Percentiles rank a stretch among this genome's conserved stretches.
phyloP scores from a whole-genome alignment of 2,797 vertebrate species.

The Strix occidentalis region DNA sequence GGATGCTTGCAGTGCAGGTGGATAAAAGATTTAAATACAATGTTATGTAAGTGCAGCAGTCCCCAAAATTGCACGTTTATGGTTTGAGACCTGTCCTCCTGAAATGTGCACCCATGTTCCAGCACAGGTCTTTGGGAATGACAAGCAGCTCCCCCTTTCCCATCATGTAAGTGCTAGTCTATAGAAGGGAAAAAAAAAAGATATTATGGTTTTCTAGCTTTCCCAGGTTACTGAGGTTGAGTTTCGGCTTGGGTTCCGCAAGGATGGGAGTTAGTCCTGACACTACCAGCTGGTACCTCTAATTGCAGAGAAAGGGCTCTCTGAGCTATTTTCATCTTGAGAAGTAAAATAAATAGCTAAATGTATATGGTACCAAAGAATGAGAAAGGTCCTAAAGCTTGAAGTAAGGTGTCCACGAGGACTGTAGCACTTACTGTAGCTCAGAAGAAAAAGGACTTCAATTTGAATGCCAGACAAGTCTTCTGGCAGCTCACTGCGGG shows the following conservation, averaged over 20 bases:
- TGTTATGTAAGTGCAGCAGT: too few relatives aligned
- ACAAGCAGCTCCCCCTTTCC: background rate
- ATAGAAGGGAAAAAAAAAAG: background rate
- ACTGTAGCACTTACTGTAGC: background rate
- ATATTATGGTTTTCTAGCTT: background rate
- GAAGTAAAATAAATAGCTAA: background rate
- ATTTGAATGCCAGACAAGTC: background rate
- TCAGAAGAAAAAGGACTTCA: background rate
- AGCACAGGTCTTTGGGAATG: background rate
- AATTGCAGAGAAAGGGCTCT: background rate
- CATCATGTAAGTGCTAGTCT: background rate
- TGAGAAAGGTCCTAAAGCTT: background rate
- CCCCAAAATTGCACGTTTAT: background rate
- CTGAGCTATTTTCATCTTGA: background rate
- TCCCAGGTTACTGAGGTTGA: background rate
- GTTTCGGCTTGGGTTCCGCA: background rate
- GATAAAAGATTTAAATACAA: background rate
- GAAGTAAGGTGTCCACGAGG: background rate
- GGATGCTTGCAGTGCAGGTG: background rate
- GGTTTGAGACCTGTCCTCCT: background rate
- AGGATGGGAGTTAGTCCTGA: background rate
- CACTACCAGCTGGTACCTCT: background rate
- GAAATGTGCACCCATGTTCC: background rate
- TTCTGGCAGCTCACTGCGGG: rapidly evolving
- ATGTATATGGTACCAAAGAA: background rate